These are phyloP conservation scores for Beaufortia kweichowensis DNA, from an alignment of 2,113 vertebrate species.

Conservation along the genomic window DNA sequence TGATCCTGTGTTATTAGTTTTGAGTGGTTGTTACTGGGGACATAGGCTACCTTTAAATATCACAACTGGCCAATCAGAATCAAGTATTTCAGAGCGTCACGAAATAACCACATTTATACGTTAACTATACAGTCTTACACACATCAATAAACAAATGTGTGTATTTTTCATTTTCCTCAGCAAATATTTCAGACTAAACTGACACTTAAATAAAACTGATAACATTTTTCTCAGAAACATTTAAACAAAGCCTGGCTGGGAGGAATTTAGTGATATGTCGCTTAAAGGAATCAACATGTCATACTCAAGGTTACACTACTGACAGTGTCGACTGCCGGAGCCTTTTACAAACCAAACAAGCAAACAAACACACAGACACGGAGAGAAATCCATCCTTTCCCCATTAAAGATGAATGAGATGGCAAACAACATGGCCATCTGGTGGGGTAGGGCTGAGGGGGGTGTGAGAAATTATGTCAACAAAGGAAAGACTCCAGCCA, in stretches of 20 bases:
- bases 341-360: slow-evolving; percentile 45
- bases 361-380: slow-evolving; percentile 42
- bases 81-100: no score
- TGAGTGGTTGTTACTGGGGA: no score
- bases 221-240: neutral
- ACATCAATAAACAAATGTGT: no score
- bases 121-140: no score
- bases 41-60: no score
- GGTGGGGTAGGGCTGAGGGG: slow-evolving; percentile 34
- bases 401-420: slow-evolving; percentile 55
- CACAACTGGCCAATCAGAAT: no score
- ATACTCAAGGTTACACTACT: slow-evolving; percentile 51
- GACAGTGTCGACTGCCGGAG: slow-evolving; percentile 35
- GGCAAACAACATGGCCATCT: slow-evolving; percentile 57
- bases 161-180: no score
- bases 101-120: no score
- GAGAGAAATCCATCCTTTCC: slow-evolving; percentile 50
- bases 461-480: slow-evolving; percentile 60
- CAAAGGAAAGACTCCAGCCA: slow-evolving; percentile 53
- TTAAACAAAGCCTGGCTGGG: slow-evolving; percentile 12
- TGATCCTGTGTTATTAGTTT: no score
- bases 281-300: slow-evolving; percentile 29
- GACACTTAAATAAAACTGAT: no score
- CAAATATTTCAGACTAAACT: no score
- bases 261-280: neutral